Conservation (phyloP, 2,797 vertebrate species). For the Eupleurogrammus muticus region DNA sequence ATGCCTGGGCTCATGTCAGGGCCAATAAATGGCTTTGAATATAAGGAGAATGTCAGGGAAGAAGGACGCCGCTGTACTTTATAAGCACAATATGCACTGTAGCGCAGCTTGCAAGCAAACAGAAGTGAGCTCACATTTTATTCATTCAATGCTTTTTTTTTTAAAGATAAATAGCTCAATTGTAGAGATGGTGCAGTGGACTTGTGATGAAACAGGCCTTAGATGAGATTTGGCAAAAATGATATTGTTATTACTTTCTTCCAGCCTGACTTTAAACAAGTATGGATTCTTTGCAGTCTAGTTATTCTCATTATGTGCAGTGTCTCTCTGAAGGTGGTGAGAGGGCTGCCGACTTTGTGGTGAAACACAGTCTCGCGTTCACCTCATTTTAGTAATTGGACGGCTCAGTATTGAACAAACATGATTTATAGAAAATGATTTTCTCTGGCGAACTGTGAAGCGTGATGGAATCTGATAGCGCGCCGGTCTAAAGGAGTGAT, state of each 20-base stretch:
- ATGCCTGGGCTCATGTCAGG: constrained; percentile 48
- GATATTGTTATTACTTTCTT: not conserved
- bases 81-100: no score
- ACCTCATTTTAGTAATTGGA: constrained; percentile 50
- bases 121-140: constrained; percentile 15
- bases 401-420: constrained; percentile 54
- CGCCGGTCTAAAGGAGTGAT: constrained; percentile 33
- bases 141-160: constrained; percentile 9
- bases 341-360: constrained; percentile 11
- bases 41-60: constrained; percentile 55
- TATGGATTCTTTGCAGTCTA: not conserved
- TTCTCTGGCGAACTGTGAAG: constrained; percentile 43
- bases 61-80: constrained; percentile 41
- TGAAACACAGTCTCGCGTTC: constrained; percentile 24
- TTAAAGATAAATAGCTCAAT: constrained; percentile 8
- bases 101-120: no score
- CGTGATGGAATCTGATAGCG: constrained; percentile 49
- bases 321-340: constrained; percentile 12
- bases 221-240: not conserved
- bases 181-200: not conserved
- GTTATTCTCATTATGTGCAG: not conserved
- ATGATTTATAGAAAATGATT: constrained; percentile 65
- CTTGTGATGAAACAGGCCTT: not conserved
- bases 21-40: constrained; percentile 69
- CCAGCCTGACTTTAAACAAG: constrained; percentile 10